A percentile compares a stretch with the other conserved stretches of the same genome.
Evolutionary conservation across 2,888 invertebrate genomes (phyloP).

Genomic region (Netelia melanura): DNA sequence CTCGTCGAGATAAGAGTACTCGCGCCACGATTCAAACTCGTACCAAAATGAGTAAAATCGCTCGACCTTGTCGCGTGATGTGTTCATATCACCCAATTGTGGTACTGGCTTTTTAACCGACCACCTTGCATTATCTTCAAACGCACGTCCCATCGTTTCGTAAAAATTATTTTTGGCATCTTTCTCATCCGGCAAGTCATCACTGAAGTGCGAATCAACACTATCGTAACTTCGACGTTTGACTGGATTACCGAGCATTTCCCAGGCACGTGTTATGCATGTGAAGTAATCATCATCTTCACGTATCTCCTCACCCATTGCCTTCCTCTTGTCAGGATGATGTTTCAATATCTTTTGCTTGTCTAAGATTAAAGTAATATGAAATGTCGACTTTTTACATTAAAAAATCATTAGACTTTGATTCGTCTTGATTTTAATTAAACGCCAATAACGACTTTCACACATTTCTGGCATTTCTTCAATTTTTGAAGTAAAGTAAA

Average conservation of each 20-base stretch:
- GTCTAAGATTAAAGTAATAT: slow-evolving; percentile 83
- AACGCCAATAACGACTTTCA: no score
- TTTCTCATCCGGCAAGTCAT: slow-evolving; percentile 91
- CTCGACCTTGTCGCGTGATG: slow-evolving; percentile 94
- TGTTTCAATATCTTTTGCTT: slow-evolving; percentile 95
- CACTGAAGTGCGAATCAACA: slow-evolving; percentile 97
- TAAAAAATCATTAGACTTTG: neutral
- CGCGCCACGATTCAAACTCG: slow-evolving; percentile 99
- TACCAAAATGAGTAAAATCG: slow-evolving; percentile 99
- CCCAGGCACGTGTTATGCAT: slow-evolving; percentile 99
- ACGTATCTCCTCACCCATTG: slow-evolving; percentile 94
- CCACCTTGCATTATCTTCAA: slow-evolving; percentile 95
- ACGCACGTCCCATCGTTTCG: slow-evolving; percentile 87
- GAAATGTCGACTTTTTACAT: neutral
- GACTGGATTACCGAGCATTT: slow-evolving; percentile 92
- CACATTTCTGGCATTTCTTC: no score
- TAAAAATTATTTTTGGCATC: slow-evolving; percentile 94
- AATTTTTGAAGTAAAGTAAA: no score
- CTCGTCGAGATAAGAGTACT: slow-evolving; percentile 99
- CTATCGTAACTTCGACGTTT: slow-evolving; percentile 98
- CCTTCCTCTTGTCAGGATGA: slow-evolving; percentile 99
- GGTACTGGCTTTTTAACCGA: slow-evolving; percentile 95
- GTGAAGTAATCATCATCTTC: slow-evolving; percentile 99
- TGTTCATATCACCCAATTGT: slow-evolving; percentile 91
- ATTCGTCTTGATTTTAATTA: no score